Percentiles rank a stretch among this genome's conserved stretches.
Conservation (phyloP, 2,113 vertebrate genomes). For the Globicephala melas region DNA sequence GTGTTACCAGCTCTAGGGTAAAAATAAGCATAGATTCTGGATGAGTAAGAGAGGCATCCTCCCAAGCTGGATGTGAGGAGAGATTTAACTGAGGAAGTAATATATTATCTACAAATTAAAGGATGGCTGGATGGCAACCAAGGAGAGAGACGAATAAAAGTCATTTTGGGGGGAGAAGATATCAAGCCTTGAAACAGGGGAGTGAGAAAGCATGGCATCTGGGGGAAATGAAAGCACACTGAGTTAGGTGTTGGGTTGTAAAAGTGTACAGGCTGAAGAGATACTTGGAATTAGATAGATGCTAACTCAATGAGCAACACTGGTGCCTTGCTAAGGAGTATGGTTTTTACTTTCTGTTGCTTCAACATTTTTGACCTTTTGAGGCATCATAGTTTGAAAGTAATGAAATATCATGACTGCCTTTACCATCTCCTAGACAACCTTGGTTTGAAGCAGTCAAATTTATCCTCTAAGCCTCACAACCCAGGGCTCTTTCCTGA, state of each 20-base stretch:
- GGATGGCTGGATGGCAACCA: not conserved
- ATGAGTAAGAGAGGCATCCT: not conserved
- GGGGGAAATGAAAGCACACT: not conserved
- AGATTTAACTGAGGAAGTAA: not conserved
- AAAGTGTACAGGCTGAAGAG: not conserved
- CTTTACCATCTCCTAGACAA: not conserved
- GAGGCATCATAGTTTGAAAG: not conserved
- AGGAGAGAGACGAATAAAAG: not conserved
- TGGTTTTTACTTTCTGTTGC: not conserved
- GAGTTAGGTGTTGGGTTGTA: too few species aligned
- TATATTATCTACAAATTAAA: not conserved
- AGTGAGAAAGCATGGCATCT: rapidly evolving
- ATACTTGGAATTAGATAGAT: not conserved
- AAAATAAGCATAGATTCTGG: not conserved
- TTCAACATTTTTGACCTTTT: not conserved
- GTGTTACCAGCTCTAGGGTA: rapidly evolving
- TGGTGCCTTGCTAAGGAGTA: not conserved
- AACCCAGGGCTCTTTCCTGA: not conserved
- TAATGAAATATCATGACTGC: not conserved
- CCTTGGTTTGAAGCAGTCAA: not conserved
- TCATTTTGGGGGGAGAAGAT: not conserved
- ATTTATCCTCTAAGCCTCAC: not conserved
- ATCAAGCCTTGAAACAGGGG: rapidly evolving
- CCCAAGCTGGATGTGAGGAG: not conserved
- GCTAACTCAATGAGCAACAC: not conserved